Base-by-base conservation (phyloP, 2,113 vertebrate genomes). In the Epinephelus fuscoguttatus region DNA sequence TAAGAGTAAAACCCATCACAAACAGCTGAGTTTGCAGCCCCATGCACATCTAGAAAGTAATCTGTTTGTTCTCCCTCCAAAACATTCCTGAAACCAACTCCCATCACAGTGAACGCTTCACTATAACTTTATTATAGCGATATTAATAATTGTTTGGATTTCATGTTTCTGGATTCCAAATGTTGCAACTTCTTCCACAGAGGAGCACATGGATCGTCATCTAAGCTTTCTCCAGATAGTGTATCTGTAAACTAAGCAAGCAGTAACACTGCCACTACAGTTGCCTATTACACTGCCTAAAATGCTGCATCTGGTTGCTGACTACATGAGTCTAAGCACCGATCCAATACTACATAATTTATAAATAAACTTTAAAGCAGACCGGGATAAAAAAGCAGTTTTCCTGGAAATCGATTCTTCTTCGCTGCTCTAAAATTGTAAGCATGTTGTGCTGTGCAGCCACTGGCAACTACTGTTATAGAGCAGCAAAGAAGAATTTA, bases 11-110 rank as follows among this genome's bases (percentile, higher is more conserved):
- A 88, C 17, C 75, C 75, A 85, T 87, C 75, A 88, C 50, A 87
- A 92, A 86, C 57, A 82, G 83, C 86, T 85, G 84, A 91, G 52
- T 70, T 73, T 78, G 84, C 81, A 78, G 42, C 78, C 81, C 75
- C 19, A 45, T 45, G 61, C 75, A 78, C 27, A 76, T 66, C 67
- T 15, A 67, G 37, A 74, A 76, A 49, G 0, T 56, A 78, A 61
- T 55, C 37, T 77, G 50, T 71, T 56, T 73, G 45, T 67, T 55
- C 15, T 57, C 25, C 19, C 15, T n/a, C 27, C 13, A 23, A 67
- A 88, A 69, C 53, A 55, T 15, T 47, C 23, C 21, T 0, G 21
- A 52, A 73, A 79, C 63, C 27, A 52, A 57, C 53, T 75, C 8
- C 30, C 42, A 0, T 40, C 21, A 15, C 0, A 27, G 23, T 25